Evolutionary conservation across 2,113 vertebrate genomes (phyloP).

Genomic region (Proteles cristata): DNA sequence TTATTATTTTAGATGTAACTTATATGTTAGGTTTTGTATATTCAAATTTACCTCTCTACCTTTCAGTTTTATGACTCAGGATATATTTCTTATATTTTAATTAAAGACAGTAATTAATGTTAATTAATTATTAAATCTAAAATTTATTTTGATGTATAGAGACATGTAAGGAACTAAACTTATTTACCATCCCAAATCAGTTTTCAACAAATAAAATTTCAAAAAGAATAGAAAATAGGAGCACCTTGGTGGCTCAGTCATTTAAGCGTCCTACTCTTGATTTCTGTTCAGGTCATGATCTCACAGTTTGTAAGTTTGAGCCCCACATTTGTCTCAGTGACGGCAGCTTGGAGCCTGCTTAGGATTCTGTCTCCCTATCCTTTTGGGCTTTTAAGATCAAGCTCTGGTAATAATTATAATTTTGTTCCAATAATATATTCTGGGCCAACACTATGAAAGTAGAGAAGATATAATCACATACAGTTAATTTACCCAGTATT

Average conservation of each 20-base stretch:
- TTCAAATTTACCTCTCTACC: neutral
- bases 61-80: neutral
- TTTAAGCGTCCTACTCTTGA: too few species aligned
- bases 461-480: neutral
- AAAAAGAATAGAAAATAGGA: neutral
- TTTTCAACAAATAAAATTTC: neutral
- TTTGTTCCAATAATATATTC: neutral
- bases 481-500: neutral
- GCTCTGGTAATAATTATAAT: neutral
- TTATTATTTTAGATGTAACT: neutral
- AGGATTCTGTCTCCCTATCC: too few species aligned
- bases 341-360: too few species aligned
- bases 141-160: neutral
- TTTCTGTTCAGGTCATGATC: too few species aligned
- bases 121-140: neutral
- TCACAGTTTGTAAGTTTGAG: too few species aligned
- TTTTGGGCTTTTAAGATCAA: neutral
- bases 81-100: neutral
- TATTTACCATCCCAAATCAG: neutral
- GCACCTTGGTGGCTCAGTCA: neutral
- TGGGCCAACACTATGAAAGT: neutral
- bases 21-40: neutral
- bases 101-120: neutral
- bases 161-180: neutral
- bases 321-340: too few species aligned